Evolutionary conservation across 2,888 invertebrate genomes (phyloP).

Genomic region (Cryptus armator): DNA sequence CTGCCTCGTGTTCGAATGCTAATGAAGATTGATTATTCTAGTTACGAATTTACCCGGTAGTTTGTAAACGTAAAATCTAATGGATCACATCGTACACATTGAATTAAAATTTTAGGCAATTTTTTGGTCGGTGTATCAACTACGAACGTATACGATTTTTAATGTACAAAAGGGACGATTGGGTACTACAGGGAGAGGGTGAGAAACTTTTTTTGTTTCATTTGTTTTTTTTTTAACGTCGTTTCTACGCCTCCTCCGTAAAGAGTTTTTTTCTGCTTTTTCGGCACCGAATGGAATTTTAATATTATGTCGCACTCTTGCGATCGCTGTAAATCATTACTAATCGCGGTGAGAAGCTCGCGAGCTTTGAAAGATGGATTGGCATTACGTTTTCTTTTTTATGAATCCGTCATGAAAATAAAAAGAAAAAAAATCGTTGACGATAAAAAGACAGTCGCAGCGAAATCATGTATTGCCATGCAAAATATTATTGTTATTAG

Average conservation of each 20-base stretch:
- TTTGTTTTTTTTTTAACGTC: neutral
- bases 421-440: slow-evolving; percentile 1
- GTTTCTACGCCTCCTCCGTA: slow-evolving; percentile 41
- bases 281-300: slow-evolving; percentile 41
- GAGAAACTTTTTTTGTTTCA: slow-evolving; percentile 30
- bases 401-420: neutral
- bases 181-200: slow-evolving; percentile 57
- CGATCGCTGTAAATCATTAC: slow-evolving; percentile 53
- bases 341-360: slow-evolving; percentile 10
- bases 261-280: slow-evolving; percentile 31
- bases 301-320: slow-evolving; percentile 41
- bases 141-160: slow-evolving; percentile 85
- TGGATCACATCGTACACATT: slow-evolving; percentile 60
- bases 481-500: slow-evolving; percentile 32
- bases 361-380: neutral
- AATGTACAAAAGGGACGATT: slow-evolving; percentile 82
- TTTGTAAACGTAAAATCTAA: slow-evolving; percentile 73
- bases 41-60: slow-evolving; percentile 84
- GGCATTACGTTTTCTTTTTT: neutral
- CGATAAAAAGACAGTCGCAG: neutral
- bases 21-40: slow-evolving; percentile 80
- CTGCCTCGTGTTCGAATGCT: slow-evolving; percentile 15
- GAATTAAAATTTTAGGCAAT: slow-evolving; percentile 79
- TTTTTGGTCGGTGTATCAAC: slow-evolving; percentile 83
- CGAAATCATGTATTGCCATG: slow-evolving; percentile 1